These are phyloP conservation scores for Suricata suricatta DNA, from an alignment of 2,113 vertebrate genomes.

Conservation along the genomic window DNA sequence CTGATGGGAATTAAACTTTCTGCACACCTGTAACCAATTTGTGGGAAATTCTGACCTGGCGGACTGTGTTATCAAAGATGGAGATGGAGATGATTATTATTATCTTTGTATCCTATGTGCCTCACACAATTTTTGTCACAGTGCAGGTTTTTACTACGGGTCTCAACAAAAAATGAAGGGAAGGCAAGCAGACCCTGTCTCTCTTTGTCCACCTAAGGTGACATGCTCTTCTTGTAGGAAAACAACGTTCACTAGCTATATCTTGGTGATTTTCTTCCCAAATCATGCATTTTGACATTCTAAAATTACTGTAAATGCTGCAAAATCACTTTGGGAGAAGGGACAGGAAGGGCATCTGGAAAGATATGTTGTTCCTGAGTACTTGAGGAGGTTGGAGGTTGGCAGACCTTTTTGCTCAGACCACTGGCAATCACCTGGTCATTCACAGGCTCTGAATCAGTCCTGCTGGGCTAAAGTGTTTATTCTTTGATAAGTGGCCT, in stretches of 20 bases:
- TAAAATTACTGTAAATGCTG: not conserved
- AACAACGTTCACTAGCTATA: not conserved
- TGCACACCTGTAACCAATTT: not conserved
- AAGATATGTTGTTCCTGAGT: not conserved
- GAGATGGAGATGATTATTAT: not conserved
- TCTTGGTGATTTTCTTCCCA: not conserved
- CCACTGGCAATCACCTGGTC: not conserved
- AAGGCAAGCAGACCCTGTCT: not conserved
- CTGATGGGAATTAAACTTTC: not conserved
- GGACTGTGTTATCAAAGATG: not conserved
- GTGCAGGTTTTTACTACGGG: not conserved
- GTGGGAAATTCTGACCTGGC: not conserved
- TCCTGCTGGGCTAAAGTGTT: not conserved
- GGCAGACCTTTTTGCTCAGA: not conserved
- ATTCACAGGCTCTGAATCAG: not conserved
- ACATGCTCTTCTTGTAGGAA: not conserved
- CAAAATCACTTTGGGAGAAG: not conserved
- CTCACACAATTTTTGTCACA: not conserved
- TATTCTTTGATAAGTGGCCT: not conserved
- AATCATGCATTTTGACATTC: not conserved
- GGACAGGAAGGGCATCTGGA: not conserved
- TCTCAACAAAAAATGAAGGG: not conserved
- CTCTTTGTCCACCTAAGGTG: not conserved
- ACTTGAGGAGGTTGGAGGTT: not conserved
- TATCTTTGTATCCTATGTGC: not conserved